phyloP scores from a whole-genome alignment of 1,140 invertebrate species.

The Triops longicaudatus region DNA sequence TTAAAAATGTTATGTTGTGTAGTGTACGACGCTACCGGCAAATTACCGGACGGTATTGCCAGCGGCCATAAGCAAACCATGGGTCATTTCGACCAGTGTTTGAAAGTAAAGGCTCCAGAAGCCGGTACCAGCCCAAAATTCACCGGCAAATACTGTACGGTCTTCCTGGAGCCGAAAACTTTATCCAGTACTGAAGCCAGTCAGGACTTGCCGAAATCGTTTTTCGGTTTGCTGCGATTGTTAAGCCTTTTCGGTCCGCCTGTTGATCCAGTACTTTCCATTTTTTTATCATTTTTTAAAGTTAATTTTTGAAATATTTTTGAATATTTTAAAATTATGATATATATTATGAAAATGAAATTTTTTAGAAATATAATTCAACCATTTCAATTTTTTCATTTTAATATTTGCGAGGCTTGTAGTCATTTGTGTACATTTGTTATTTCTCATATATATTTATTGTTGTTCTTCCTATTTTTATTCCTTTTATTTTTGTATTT shows the following conservation, averaged over 20 bases:
- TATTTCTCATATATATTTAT: no score
- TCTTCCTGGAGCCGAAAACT: not conserved
- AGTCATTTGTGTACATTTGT: no score
- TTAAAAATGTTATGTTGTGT: no score
- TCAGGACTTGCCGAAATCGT: not conserved
- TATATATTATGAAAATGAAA: no score
- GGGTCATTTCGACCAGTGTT: conserved; percentile 26
- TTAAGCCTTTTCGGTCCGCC: conserved; percentile 15
- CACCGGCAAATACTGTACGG: conserved; percentile 23
- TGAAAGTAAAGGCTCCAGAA: not conserved
- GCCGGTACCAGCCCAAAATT: not conserved
- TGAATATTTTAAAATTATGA: no score
- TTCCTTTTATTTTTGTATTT: no score
- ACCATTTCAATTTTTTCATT: no score
- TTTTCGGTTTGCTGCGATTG: conserved; percentile 1
- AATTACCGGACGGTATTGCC: not conserved
- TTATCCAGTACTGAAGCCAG: not conserved
- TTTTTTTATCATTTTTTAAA: no score
- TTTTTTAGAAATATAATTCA: no score
- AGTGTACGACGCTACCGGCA: conserved; percentile 18
- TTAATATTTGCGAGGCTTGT: no score
- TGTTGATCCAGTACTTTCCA: not conserved
- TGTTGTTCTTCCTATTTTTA: no score
- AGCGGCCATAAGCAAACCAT: conserved; percentile 2
- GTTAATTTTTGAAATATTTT: no score